Evolutionary conservation across 2,797 vertebrate genomes (phyloP), one percentile per base, ranked within the genome.

Genomic region (Chanos chanos): DNA sequence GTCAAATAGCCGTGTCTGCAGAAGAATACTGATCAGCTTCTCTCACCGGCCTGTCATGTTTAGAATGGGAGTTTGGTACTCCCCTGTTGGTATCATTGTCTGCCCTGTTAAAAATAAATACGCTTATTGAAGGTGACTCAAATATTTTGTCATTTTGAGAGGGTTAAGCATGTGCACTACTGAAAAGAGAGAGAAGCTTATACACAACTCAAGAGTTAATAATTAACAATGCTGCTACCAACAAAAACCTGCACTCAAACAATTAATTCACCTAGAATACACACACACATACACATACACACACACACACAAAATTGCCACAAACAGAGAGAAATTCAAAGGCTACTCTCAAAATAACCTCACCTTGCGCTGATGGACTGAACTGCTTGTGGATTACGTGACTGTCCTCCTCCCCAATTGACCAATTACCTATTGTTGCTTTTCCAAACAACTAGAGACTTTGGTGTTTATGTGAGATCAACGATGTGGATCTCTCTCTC

Each of bases 361-460:
- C 53, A 41, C 39, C 21, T 24, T 40, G 13, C 37, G 43, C 33
- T 55, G 49, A 59, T 60, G 49, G 43, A 50, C 62, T 57, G 33
- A 53, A 13, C 34, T 67, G 25, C 52, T 30, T 51, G 56, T 50
- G 62, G 60, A 48, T 12, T 6, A 41, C 22, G 37, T 51, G 37
- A 27, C 21, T 30, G 34, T 44, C 8, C 3, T 58, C 41, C 60
- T 40, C 36, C 59, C 57, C 59, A 33, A 25, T 59, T 60, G 60
- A 58, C 67, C 71, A 74, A 70, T 74, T 74, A 74, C 34, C 67
- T 39, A 7, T 37, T 55, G 21, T 24, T 60, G 62, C 70, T 57
- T 66, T 58, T 66, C 61, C 66, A 62, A 33, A 58, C 39, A 10
- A 27, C 18, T 66, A 51, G 54, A 16, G 53, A 13, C 63, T 40